phyloP scores from a whole-genome alignment of 2,113 vertebrate species.

The Labeo catla region DNA sequence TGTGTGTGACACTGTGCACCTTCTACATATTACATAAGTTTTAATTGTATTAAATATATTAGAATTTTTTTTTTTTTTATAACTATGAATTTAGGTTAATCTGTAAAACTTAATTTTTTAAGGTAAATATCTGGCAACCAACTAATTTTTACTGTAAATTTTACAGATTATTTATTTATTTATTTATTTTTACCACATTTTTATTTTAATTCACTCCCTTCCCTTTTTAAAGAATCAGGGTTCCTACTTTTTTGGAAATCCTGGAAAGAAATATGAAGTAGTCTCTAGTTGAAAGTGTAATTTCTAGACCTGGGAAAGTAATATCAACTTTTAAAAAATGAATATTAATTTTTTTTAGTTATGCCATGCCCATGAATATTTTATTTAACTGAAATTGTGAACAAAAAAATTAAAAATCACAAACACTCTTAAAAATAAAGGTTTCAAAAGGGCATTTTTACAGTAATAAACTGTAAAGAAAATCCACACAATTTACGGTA shows the following conservation, averaged over 20 bases:
- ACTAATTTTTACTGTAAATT: too few relatives aligned
- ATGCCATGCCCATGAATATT: not conserved
- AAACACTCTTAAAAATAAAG: not conserved
- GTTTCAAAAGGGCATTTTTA: too few relatives aligned
- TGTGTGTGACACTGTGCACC: too few relatives aligned
- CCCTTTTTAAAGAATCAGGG: not conserved
- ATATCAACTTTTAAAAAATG: not conserved
- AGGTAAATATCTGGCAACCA: too few relatives aligned
- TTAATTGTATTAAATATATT: too few relatives aligned
- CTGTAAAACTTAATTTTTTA: not conserved
- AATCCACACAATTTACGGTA: too few relatives aligned
- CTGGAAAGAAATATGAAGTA: not conserved
- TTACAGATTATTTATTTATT: too few relatives aligned
- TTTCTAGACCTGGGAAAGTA: not conserved
- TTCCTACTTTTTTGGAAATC: not conserved
- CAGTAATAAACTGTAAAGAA: too few relatives aligned
- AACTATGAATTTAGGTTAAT: not conserved
- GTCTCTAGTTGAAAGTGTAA: not conserved
- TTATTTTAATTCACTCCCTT: not conserved
- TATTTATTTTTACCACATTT: not conserved
- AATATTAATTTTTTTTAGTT: not conserved
- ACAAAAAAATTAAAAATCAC: not conserved
- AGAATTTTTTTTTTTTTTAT: too few relatives aligned
- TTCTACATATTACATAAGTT: too few relatives aligned
- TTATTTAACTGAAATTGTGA: not conserved